These are phyloP conservation scores for Lumbricus terrestris DNA, from an alignment of 2,888 invertebrate species.

Conservation along the genomic window DNA sequence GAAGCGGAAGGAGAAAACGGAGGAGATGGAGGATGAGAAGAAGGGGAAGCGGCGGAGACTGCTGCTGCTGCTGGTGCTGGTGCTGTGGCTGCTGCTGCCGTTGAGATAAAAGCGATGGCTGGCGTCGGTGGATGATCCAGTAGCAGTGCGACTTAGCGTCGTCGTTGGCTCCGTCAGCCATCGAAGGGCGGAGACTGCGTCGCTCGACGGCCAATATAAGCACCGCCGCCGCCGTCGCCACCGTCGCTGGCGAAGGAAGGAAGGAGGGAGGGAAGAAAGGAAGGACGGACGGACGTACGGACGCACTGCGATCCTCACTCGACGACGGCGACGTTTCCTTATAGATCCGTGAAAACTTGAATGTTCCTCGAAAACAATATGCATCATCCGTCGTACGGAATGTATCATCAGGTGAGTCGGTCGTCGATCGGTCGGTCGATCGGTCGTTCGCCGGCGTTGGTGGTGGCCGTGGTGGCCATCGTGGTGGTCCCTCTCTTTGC, in stretches of 20 bases:
- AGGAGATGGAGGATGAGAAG: background rate
- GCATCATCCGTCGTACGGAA: constrained; percentile 18
- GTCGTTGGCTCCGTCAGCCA: background rate
- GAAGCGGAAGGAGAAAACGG: background rate
- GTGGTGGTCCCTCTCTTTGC: no score
- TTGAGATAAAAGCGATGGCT: background rate
- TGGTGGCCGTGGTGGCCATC: no score
- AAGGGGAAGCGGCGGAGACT: background rate
- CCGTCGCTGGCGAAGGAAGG: background rate
- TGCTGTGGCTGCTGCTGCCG: background rate
- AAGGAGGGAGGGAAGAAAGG: no score
- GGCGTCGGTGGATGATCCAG: background rate
- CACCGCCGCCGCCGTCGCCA: background rate
- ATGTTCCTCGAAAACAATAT: constrained; percentile 6
- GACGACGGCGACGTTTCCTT: no score
- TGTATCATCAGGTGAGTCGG: constrained; percentile 13
- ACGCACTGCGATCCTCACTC: no score
- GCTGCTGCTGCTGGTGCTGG: no score
- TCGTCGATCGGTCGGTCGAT: background rate
- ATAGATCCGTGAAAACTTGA: background rate
- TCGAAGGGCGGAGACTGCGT: constrained; percentile 4
- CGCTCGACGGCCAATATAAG: background rate
- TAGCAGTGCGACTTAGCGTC: constrained; percentile 9
- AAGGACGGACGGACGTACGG: no score
- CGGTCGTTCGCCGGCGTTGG: background rate